Evolutionary conservation across 1,140 invertebrate species (phyloP).

Genomic region (Drosophila takahashii): DNA sequence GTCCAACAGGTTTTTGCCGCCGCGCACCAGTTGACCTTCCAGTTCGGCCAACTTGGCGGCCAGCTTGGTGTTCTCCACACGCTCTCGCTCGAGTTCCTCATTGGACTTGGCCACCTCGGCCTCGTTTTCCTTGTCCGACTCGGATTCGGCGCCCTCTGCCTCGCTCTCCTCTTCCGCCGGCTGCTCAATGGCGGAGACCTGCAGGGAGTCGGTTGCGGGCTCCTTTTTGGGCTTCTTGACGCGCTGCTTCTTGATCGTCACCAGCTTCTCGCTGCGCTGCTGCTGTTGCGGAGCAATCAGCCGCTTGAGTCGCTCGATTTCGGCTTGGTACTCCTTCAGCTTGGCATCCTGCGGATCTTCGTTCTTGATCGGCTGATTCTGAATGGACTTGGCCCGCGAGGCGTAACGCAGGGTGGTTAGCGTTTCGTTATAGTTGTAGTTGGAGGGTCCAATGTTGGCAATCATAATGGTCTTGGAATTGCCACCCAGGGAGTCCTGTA

Average conservation of each 20-base stretch:
- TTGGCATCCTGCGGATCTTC: slow-evolving; percentile 98
- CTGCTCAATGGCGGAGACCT: slow-evolving; percentile 36
- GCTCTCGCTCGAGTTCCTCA: slow-evolving; percentile 84
- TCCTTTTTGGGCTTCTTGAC: slow-evolving; percentile 68
- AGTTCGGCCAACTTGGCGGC: slow-evolving; percentile 88
- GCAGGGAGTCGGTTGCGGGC: slow-evolving; percentile 29
- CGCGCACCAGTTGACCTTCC: slow-evolving; percentile 94
- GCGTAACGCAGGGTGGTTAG: slow-evolving; percentile 96
- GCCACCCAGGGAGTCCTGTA: slow-evolving; percentile 97
- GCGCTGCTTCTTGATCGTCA: slow-evolving; percentile 58
- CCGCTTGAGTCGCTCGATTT: slow-evolving; percentile 89
- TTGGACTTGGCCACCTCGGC: slow-evolving; percentile 85
- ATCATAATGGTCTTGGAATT: slow-evolving; percentile 99
- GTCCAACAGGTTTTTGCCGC: slow-evolving; percentile 94
- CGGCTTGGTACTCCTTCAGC: slow-evolving; percentile 94
- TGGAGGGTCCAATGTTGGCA: slow-evolving; percentile 97
- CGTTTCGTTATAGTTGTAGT: slow-evolving; percentile 98
- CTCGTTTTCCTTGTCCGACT: slow-evolving; percentile 85
- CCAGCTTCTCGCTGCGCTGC: slow-evolving; percentile 69
- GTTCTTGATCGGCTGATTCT: slow-evolving; percentile 97
- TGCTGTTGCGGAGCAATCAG: slow-evolving; percentile 85
- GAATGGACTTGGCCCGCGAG: slow-evolving; percentile 96
- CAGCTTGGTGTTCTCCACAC: slow-evolving; percentile 85
- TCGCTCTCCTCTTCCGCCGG: slow-evolving; percentile 86
- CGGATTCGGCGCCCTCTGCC: slow-evolving; percentile 87